A percentile compares a stretch with the other conserved stretches of the same genome.
Evolutionary conservation across 92 coral and sea anemone species (phyloP).

Genomic region (Bergia sp.): DNA sequence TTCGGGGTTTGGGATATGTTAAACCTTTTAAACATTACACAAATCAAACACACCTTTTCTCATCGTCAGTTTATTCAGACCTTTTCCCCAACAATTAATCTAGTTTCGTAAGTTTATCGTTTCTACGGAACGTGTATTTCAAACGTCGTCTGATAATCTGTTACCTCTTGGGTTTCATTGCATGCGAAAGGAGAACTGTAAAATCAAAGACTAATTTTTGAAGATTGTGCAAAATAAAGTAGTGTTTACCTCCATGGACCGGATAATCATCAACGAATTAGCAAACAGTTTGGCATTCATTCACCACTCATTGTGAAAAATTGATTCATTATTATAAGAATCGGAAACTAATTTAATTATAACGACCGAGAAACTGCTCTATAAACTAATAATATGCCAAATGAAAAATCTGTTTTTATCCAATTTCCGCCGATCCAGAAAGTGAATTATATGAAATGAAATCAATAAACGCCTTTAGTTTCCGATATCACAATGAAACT

Average conservation of each 20-base stretch:
- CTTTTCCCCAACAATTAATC: background rate
- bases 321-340: background rate
- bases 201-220: background rate
- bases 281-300: slow-evolving; percentile 1
- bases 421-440: background rate
- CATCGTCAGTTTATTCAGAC: background rate
- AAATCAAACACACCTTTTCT: background rate
- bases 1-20: background rate
- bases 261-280: background rate
- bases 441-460: background rate
- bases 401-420: background rate
- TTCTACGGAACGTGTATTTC: too few species aligned
- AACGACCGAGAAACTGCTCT: background rate
- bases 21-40: background rate
- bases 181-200: background rate
- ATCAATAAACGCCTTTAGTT: background rate
- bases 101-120: background rate
- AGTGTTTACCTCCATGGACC: background rate
- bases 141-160: background rate
- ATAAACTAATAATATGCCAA: background rate
- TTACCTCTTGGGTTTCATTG: background rate
- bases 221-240: background rate
- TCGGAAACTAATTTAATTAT: background rate
- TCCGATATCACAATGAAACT: background rate
- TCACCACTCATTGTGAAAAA: background rate